Percentiles rank a stretch among this genome's conserved stretches.
These are phyloP conservation scores for Lamprotornis superbus DNA, from an alignment of 2,113 vertebrate genomes.

Conservation along the genomic window DNA sequence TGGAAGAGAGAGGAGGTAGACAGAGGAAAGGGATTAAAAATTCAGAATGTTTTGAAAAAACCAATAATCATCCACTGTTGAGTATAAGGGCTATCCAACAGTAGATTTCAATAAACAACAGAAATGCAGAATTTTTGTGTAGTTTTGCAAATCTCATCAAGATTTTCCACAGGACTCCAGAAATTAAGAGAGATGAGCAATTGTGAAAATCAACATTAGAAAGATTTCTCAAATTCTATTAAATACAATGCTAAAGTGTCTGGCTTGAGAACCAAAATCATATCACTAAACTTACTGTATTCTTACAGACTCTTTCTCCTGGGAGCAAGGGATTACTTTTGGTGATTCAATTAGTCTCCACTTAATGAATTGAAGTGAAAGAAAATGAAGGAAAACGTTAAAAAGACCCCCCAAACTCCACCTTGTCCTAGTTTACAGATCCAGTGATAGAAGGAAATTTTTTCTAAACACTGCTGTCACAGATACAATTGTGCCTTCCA, in stretches of 20 bases:
- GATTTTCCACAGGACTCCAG: background rate
- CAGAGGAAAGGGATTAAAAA: background rate
- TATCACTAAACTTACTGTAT: background rate
- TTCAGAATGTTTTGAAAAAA: background rate
- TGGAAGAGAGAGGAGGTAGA: background rate
- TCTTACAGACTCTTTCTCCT: background rate
- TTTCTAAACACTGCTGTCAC: background rate
- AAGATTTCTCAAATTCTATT: background rate
- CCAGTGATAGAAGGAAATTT: background rate
- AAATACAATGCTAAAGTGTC: background rate
- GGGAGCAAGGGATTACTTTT: background rate
- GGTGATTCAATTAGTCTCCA: background rate
- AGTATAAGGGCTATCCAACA: background rate
- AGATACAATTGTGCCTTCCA: background rate
- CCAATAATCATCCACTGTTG: background rate
- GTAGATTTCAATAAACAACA: background rate
- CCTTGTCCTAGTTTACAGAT: background rate
- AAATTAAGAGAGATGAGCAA: background rate
- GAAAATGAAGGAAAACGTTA: background rate
- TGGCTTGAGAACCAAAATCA: background rate
- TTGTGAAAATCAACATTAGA: background rate
- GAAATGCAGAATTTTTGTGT: background rate
- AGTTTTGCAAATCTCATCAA: background rate
- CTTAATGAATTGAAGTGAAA: background rate
- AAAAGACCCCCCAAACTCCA: too few relatives aligned